These are phyloP conservation scores for Euwallacea similis DNA, from an alignment of 1,140 invertebrate species.

Conservation along the genomic window DNA sequence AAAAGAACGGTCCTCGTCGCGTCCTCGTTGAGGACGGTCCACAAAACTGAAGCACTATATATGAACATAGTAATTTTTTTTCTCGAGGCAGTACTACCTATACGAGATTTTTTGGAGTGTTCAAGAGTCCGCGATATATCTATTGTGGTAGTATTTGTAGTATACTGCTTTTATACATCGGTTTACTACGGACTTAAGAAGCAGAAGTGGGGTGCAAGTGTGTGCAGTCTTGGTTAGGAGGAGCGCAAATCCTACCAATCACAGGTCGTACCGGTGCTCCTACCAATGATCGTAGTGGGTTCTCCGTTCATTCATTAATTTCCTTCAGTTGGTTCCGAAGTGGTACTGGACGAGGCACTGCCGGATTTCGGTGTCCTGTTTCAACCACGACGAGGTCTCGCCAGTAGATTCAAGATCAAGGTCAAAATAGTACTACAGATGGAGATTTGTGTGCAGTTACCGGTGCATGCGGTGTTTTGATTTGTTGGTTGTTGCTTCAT, in stretches of 20 bases:
- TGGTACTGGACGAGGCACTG: constrained; percentile 23
- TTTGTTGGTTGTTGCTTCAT: constrained; percentile 8
- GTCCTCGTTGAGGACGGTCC: constrained; percentile 44
- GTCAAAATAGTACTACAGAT: constrained; percentile 29
- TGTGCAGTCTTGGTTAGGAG: constrained; percentile 42
- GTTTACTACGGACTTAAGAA: constrained; percentile 44
- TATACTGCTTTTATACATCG: constrained; percentile 48
- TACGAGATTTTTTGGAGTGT: constrained; percentile 29
- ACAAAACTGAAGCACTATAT: constrained; percentile 47
- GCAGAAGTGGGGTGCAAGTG: constrained; percentile 38
- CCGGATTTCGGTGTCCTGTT: constrained; percentile 24
- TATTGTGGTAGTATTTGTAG: constrained; percentile 43
- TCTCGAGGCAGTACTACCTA: constrained; percentile 16
- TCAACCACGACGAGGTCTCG: constrained; percentile 18
- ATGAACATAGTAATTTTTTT: constrained; percentile 48
- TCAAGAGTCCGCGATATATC: constrained; percentile 34
- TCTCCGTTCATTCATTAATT: constrained; percentile 47
- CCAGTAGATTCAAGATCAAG: constrained; percentile 38
- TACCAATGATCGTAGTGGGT: constrained; percentile 29
- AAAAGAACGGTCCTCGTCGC: constrained; percentile 49
- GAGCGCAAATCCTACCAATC: constrained; percentile 43
- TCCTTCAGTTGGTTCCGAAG: constrained; percentile 31
- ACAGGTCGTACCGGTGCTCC: constrained; percentile 25
- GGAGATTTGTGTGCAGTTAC: constrained; percentile 14
- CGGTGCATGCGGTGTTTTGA: constrained; percentile 18